phyloP scores from a whole-genome alignment of 2,797 vertebrate genomes.

The Enteromius anoplus region DNA sequence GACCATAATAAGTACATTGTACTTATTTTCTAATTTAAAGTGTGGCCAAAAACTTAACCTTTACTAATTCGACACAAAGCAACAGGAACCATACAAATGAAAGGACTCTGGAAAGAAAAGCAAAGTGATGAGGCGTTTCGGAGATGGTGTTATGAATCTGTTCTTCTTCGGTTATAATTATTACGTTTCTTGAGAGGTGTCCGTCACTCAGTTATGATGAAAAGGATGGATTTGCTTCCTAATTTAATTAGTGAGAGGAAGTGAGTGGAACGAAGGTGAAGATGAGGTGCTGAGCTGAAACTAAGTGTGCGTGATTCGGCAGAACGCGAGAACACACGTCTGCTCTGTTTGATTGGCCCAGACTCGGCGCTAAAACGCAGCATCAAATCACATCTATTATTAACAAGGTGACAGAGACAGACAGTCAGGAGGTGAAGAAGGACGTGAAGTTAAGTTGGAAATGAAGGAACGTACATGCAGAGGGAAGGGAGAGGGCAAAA shows the following conservation, averaged over 20 bases:
- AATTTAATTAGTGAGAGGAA: slow-evolving; percentile 52
- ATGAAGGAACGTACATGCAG: neutral
- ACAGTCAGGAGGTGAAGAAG: slow-evolving; percentile 16
- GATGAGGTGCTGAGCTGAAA: slow-evolving; percentile 49
- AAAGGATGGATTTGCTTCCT: slow-evolving; percentile 55
- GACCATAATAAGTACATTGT: too few species aligned
- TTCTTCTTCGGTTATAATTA: slow-evolving; percentile 42
- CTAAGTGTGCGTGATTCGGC: slow-evolving; percentile 28
- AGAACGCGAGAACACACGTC: slow-evolving; percentile 27
- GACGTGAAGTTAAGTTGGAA: slow-evolving; percentile 1
- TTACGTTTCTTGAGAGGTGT: slow-evolving; percentile 41
- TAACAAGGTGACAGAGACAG: slow-evolving; percentile 43
- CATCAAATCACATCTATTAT: slow-evolving; percentile 56
- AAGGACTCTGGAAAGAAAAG: neutral
- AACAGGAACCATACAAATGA: neutral
- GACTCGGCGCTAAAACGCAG: slow-evolving; percentile 26
- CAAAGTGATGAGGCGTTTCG: neutral
- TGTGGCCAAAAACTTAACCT: slow-evolving; percentile 12
- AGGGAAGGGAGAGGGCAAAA: neutral
- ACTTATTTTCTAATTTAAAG: too few species aligned
- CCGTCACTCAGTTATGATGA: slow-evolving; percentile 54
- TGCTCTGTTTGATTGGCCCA: slow-evolving; percentile 51
- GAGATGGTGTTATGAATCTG: slow-evolving; percentile 19
- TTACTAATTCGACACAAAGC: neutral
- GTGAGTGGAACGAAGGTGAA: slow-evolving; percentile 47